Conservation (phyloP, 2,888 invertebrate species). For the Rhopalosiphum nymphaeae region DNA sequence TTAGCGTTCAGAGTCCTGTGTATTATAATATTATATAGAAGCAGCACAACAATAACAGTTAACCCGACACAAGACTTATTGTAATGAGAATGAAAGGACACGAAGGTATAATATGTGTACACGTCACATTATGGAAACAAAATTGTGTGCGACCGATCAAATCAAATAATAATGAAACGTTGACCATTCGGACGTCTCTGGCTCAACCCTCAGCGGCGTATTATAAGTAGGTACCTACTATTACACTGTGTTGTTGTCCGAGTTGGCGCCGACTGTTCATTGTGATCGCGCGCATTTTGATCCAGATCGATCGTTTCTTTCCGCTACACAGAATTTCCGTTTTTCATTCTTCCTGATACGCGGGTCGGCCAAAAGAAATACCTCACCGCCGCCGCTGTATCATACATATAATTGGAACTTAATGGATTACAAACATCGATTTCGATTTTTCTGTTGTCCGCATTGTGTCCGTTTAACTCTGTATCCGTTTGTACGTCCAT, state of each 20-base stretch:
- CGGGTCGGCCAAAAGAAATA: constrained; percentile 18
- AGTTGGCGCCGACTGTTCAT: constrained; percentile 48
- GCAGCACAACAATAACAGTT: constrained; percentile 11
- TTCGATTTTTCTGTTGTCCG: constrained; percentile 45
- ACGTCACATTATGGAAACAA: constrained; percentile 9
- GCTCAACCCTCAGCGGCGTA: neutral
- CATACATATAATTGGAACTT: constrained; percentile 58
- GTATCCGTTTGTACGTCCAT: constrained; percentile 46
- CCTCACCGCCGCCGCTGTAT: constrained; percentile 6
- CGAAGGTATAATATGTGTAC: neutral
- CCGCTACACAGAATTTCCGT: constrained; percentile 59
- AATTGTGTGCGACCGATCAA: constrained; percentile 14
- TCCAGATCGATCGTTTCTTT: constrained; percentile 62
- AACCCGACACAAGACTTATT: constrained; percentile 5
- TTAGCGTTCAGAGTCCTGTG: neutral
- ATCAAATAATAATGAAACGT: constrained; percentile 2
- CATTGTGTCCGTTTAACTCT: constrained; percentile 60
- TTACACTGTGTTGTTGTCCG: neutral
- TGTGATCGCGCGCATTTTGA: constrained; percentile 37
- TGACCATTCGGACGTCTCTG: constrained; percentile 22
- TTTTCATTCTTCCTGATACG: constrained; percentile 25
- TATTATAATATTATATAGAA: neutral
- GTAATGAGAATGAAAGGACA: constrained; percentile 15
- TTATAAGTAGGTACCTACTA: neutral
- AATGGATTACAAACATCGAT: constrained; percentile 65